A percentile compares a stretch with the other conserved stretches of the same genome.
These are phyloP conservation scores for Brachyhypopomus gauderio DNA, from an alignment of 2,113 vertebrate species.

Conservation along the genomic window DNA sequence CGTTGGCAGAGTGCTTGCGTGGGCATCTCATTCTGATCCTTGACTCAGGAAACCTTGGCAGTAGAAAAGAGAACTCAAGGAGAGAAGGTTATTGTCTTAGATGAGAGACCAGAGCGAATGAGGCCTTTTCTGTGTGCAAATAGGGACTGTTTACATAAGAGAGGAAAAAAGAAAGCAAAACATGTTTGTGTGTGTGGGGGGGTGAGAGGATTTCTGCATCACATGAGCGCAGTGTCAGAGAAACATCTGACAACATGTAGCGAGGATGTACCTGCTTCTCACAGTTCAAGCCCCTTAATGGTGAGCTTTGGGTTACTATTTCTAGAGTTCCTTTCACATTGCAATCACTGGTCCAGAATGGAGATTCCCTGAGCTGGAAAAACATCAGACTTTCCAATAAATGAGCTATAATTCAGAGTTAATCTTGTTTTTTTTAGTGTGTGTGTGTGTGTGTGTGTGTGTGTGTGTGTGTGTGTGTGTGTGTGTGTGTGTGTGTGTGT, in stretches of 20 bases:
- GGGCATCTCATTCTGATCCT: constrained; percentile 39
- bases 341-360: no score
- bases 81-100: constrained; percentile 38
- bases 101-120: constrained; percentile 26
- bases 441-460: no score
- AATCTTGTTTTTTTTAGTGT: no score
- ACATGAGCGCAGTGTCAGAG: not conserved
- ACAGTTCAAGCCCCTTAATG: no score
- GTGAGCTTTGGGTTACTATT: no score
- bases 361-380: no score
- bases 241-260: not conserved
- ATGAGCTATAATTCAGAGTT: no score
- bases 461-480: no score
- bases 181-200: constrained; percentile 10
- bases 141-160: constrained; percentile 15
- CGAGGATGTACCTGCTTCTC: not conserved
- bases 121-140: constrained; percentile 14
- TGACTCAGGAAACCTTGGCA: constrained; percentile 47
- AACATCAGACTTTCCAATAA: no score
- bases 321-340: not conserved
- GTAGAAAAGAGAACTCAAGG: constrained; percentile 36
- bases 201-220: not conserved
- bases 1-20: constrained; percentile 15
- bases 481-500: no score
- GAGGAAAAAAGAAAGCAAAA: not conserved